phyloP scores from a whole-genome alignment of 2,113 vertebrate species.

The Thunnus maccoyii region DNA sequence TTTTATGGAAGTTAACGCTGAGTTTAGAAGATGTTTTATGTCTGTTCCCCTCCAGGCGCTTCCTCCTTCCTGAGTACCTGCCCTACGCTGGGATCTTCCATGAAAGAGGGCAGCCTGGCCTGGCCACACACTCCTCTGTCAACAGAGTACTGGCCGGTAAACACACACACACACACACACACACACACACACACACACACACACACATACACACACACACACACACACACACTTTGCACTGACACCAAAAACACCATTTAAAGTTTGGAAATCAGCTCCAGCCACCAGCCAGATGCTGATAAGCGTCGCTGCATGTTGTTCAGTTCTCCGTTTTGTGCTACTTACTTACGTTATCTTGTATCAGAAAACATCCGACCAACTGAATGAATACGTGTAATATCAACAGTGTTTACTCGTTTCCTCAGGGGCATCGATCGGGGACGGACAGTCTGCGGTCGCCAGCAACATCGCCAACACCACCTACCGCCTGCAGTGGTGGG shows the following conservation, averaged over 20 bases:
- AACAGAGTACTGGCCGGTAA: conserved; percentile 97
- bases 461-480: conserved; percentile 99
- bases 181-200: neutral
- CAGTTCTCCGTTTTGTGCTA: no score
- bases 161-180: neutral
- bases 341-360: no score
- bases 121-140: conserved; percentile 98
- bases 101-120: conserved; percentile 95
- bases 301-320: no score
- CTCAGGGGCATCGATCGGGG: conserved; percentile 96
- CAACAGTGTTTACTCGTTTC: neutral
- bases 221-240: neutral
- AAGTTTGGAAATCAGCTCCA: no score
- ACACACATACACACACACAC: conserved; percentile 50
- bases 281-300: no score
- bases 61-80: conserved; percentile 97
- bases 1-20: no score
- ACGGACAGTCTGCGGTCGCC: conserved; percentile 97
- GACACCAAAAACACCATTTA: no score
- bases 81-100: conserved; percentile 99
- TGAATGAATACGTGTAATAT: no score
- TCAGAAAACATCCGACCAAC: no score
- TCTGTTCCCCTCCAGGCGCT: conserved; percentile 87
- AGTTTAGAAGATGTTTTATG: neutral
- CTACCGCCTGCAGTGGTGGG: conserved; percentile 99